These are phyloP conservation scores for Psococerastis gibbosa DNA, from an alignment of 2,888 invertebrate species.

Conservation along the genomic window DNA sequence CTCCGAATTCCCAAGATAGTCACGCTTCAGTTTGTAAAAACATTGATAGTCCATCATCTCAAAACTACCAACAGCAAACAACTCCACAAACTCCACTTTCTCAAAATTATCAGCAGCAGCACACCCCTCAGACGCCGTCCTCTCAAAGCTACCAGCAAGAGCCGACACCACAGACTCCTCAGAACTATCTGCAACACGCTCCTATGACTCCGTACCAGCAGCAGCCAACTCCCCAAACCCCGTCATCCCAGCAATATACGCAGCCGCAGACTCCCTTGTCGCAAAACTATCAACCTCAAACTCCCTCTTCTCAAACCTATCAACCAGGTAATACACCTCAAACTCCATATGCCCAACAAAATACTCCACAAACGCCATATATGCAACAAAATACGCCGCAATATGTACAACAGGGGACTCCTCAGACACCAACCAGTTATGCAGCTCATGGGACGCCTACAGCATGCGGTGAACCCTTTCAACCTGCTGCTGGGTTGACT, in stretches of 20 bases:
- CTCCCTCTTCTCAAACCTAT: background rate
- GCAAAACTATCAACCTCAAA: background rate
- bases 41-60: background rate
- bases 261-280: background rate
- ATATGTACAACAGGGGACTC: background rate
- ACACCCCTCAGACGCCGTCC: background rate
- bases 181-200: too few relatives aligned
- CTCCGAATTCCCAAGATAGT: conserved; percentile 5
- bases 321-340: background rate
- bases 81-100: background rate
- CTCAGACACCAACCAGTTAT: background rate
- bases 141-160: conserved; percentile 1
- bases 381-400: background rate
- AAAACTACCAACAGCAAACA: conserved; percentile 5
- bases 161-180: background rate
- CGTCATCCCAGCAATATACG: background rate
- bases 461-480: background rate
- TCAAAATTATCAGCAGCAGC: background rate
- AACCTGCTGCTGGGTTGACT: background rate
- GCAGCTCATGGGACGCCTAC: background rate
- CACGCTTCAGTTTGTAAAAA: background rate
- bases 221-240: background rate
- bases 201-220: too few relatives aligned
- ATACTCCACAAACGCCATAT: background rate
- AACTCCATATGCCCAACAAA: background rate